A percentile compares a stretch with the other conserved stretches of the same genome.
These are phyloP conservation scores for Ormyrus nitidulus DNA, from an alignment of 2,888 invertebrate species.

Conservation along the genomic window DNA sequence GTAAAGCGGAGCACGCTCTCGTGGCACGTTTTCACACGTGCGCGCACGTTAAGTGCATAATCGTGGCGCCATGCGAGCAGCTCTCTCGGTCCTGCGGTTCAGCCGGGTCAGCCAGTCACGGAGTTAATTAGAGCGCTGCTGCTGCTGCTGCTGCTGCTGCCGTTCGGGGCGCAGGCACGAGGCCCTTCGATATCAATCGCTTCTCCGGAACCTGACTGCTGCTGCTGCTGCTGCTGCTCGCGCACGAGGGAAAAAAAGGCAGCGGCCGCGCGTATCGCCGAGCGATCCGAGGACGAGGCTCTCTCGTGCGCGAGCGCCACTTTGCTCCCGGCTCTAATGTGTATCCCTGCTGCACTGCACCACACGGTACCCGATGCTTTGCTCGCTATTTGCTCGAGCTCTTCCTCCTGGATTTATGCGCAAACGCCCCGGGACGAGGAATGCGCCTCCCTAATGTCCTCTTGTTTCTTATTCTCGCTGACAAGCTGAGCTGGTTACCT, in stretches of 20 bases:
- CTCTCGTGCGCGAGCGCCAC: not conserved
- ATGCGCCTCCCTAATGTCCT: not conserved
- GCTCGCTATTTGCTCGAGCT: slow-evolving; percentile 16
- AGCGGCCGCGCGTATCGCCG: not conserved
- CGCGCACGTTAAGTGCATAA: slow-evolving; percentile 55
- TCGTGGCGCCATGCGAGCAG: slow-evolving; percentile 54
- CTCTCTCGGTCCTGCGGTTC: slow-evolving; percentile 65
- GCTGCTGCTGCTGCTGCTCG: slow-evolving; percentile 42
- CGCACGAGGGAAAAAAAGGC: slow-evolving; percentile 24
- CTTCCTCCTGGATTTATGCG: not conserved
- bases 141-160: slow-evolving; percentile 66
- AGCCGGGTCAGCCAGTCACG: slow-evolving; percentile 73
- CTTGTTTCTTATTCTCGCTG: slow-evolving; percentile 13
- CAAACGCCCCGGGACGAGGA: too few species aligned
- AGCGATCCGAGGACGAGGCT: slow-evolving; percentile 22
- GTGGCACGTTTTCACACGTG: slow-evolving; percentile 62
- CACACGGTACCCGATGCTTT: not conserved
- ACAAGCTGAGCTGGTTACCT: too few species aligned
- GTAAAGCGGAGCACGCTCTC: slow-evolving; percentile 60
- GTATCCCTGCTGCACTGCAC: slow-evolving; percentile 6
- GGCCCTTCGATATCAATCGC: slow-evolving; percentile 72
- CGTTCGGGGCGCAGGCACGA: slow-evolving; percentile 61
- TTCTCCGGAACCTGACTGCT: slow-evolving; percentile 60
- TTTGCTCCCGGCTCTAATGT: slow-evolving; percentile 1
- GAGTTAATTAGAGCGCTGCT: slow-evolving; percentile 75